Conservation (phyloP, 2,113 vertebrate genomes). For the Phalacrocorax carbo region DNA sequence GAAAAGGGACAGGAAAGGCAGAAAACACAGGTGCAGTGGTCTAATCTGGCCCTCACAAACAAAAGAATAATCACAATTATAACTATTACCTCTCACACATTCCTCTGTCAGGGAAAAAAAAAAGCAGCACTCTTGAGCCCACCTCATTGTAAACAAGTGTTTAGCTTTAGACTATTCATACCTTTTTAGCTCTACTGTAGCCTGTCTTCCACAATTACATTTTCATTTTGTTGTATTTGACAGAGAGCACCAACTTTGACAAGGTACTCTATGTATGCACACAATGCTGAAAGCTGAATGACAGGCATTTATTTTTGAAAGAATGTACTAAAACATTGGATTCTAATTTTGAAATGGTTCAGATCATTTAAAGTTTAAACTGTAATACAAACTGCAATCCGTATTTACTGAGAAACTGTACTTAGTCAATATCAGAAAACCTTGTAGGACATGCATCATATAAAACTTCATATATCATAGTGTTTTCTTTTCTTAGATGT, state of each 20-base stretch:
- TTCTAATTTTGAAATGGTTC: constrained; percentile 7
- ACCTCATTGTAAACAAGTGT: background rate
- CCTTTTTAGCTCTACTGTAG: background rate
- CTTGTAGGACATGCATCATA: background rate
- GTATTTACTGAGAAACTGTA: background rate
- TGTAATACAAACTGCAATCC: background rate
- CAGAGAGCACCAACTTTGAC: background rate
- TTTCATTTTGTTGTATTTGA: background rate
- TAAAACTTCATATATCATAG: background rate
- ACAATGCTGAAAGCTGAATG: background rate
- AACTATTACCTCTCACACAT: constrained; percentile 36
- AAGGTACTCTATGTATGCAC: background rate
- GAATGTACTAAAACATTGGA: background rate
- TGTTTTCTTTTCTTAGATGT: background rate
- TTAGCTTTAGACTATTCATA: background rate
- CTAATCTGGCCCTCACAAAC: constrained; percentile 70
- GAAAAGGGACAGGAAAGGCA: constrained; percentile 21
- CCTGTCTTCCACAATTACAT: background rate
- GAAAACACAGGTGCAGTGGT: constrained; percentile 73
- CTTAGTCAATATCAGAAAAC: background rate
- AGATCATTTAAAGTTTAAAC: background rate
- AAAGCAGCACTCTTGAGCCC: background rate
- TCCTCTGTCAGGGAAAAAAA: constrained; percentile 34
- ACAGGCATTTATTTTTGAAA: background rate
- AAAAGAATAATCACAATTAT: constrained; percentile 42